Conservation (phyloP, 2,797 vertebrate species). For the Macrochelys suwanniensis region DNA sequence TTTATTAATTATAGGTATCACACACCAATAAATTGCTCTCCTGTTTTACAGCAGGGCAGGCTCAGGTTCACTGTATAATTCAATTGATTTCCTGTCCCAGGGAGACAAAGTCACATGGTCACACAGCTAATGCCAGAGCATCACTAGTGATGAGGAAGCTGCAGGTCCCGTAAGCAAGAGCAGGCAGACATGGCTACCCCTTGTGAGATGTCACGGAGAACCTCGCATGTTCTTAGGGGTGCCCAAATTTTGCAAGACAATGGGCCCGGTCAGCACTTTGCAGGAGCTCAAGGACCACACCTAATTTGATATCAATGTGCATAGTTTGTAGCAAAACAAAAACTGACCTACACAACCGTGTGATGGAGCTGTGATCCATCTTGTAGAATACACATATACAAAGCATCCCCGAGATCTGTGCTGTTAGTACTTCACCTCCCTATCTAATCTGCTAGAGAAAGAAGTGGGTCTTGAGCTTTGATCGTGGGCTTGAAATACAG, state of each 20-base stretch:
- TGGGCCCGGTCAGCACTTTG: not conserved
- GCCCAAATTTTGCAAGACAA: not conserved
- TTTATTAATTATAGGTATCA: not conserved
- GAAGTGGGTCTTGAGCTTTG: not conserved
- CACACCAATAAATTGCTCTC: not conserved
- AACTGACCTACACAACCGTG: not conserved
- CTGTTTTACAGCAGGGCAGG: not conserved
- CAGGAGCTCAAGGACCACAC: not conserved
- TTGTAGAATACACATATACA: not conserved
- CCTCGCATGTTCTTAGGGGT: not conserved
- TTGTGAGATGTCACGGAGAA: not conserved
- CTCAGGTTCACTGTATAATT: constrained; percentile 35
- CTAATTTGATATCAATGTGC: not conserved
- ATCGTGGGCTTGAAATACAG: not conserved
- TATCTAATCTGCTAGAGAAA: constrained; percentile 3
- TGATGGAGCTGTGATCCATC: not conserved
- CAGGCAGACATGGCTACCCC: not conserved
- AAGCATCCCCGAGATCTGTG: not conserved
- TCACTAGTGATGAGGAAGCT: constrained; percentile 20
- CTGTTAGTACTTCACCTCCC: not conserved
- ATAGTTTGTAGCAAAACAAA: not conserved
- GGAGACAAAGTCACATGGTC: constrained; percentile 53
- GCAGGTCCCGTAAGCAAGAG: not conserved
- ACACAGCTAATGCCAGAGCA: constrained; percentile 38
- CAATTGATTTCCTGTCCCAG: constrained; percentile 49